Evolutionary conservation across 2,888 invertebrate genomes (phyloP), one percentile per base, ranked within the genome.

Genomic region (Dicyrtomina minuta): DNA sequence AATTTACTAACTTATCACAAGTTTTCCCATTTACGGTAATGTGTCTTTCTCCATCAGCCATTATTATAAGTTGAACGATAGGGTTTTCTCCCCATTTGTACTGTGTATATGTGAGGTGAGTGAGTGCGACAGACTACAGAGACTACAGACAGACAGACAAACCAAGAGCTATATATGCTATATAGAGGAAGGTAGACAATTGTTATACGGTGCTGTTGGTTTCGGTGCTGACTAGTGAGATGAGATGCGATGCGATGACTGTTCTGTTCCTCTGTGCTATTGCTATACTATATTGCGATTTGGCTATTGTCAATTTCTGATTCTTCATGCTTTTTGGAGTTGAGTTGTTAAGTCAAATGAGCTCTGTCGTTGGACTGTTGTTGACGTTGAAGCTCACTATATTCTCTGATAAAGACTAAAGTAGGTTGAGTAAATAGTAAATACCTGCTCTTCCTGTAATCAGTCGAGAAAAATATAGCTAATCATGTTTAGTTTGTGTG

Each of bases 371-470:
- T 8, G 33, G n/a, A n/a, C n/a, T n/a, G 3, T 33, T 33, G 8
- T 33, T 33, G 33, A 5, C 3, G 33, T 8, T 33, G 33, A 33
- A 33, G 33, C 33, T 33, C 33, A 33, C 33, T 33, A 3, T 33
- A 33, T 8, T 53, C 15, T 53, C 53, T 22, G 22, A 49, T 49
- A 49, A 1, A 44, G 1, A 12, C 8, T 17, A 26, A 62, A 62
- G 62, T 62, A 46, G 62, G 62, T 62, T 62, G 46, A 62, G 17
- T 49, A 62, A 62, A 62, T 62, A 62, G 46, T 61, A 61, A 61
- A 61, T 5, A 24, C 6, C n/a, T 41, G 62, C 33, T 27, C 62
- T 62, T 62, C 62, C 62, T 62, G 51, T 62, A 62, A 62, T 46
- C 46, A 62, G 49, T 53, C 53, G 24, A 33, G 33, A 62, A 27